phyloP scores from a whole-genome alignment of 2,113 vertebrate species.

The Merops nubicus region DNA sequence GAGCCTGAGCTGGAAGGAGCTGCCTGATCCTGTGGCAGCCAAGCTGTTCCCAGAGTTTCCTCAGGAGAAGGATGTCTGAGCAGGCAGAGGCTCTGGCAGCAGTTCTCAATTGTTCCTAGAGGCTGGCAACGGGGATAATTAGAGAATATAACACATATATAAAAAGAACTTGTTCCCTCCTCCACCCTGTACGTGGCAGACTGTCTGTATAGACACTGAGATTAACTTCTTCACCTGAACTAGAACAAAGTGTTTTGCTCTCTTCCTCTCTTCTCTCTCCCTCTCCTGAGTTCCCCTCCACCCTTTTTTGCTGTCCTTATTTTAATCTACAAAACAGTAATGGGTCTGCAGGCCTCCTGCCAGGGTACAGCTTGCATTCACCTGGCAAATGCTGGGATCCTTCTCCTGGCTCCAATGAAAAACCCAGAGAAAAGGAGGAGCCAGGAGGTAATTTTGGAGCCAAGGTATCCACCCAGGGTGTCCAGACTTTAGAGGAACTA shows the following conservation, averaged over 20 bases:
- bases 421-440: slow-evolving; percentile 17
- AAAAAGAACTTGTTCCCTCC: not conserved
- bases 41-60: not conserved
- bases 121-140: not conserved
- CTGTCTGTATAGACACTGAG: not conserved
- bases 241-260: slow-evolving; percentile 40
- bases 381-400: slow-evolving; percentile 36
- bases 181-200: slow-evolving; percentile 50
- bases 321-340: slow-evolving; percentile 51
- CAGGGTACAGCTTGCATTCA: slow-evolving; percentile 34
- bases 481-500: slow-evolving; percentile 37
- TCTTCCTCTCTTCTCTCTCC: not conserved
- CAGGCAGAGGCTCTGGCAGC: slow-evolving; percentile 13
- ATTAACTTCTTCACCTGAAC: slow-evolving; percentile 37
- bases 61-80: not conserved
- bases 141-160: not conserved
- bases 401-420: slow-evolving; percentile 45
- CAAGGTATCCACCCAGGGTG: slow-evolving; percentile 40
- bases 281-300: not conserved
- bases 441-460: slow-evolving; percentile 22
- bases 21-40: not conserved
- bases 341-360: slow-evolving; percentile 11
- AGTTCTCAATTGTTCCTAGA: not conserved
- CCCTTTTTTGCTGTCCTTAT: not conserved
- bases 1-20: not conserved